These are phyloP conservation scores for Myotis myotis DNA, from an alignment of 2,797 vertebrate genomes.

Conservation along the genomic window DNA sequence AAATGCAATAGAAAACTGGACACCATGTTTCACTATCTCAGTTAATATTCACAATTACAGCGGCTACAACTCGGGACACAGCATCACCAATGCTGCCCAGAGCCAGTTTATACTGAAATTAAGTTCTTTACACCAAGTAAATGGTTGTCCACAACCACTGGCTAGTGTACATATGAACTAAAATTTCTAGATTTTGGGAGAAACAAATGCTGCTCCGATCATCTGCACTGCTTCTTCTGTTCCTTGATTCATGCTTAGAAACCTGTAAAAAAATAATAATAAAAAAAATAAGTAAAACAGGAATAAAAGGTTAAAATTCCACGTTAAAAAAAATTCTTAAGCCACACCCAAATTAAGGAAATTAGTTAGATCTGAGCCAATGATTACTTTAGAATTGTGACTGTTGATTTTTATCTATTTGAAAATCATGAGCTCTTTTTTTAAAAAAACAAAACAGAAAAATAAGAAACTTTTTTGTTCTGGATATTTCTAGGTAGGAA, in stretches of 20 bases:
- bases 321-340: not conserved
- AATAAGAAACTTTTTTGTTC: not conserved
- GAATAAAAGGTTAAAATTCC: constrained; percentile 59
- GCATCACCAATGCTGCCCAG: constrained; percentile 85
- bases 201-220: constrained; percentile 93
- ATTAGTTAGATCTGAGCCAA: not conserved
- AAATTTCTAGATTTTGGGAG: constrained; percentile 92
- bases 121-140: constrained; percentile 93
- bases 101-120: constrained; percentile 90
- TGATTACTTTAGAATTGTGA: not conserved
- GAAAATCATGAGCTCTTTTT: constrained; percentile 8
- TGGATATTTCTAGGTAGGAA: not conserved
- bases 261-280: constrained; percentile 84
- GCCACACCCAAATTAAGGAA: constrained; percentile 17
- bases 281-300: constrained; percentile 72
- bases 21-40: constrained; percentile 91
- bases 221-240: constrained; percentile 91
- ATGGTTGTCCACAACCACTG: constrained; percentile 92
- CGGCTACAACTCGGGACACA: constrained; percentile 86
- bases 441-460: not conserved
- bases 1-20: constrained; percentile 93
- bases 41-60: constrained; percentile 91
- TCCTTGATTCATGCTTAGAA: constrained; percentile 91
- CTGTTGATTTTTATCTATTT: constrained; percentile 8
- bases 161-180: constrained; percentile 91